Conservation (phyloP, 2,888 invertebrate genomes). For the Anthrax anthrax region DNA sequence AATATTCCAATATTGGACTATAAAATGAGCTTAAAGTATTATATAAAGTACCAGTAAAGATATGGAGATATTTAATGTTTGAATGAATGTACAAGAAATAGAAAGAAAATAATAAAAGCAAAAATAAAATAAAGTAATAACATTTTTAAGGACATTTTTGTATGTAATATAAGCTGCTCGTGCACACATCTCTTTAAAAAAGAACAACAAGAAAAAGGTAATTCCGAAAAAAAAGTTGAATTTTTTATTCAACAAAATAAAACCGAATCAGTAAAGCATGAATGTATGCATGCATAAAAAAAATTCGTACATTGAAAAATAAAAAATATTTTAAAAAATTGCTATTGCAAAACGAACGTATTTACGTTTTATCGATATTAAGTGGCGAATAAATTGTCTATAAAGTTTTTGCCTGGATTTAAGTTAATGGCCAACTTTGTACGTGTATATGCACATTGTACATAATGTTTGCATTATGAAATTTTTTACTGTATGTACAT, state of each 20-base stretch:
- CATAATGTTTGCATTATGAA: too few species aligned
- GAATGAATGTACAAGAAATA: background rate
- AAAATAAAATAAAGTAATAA: too few species aligned
- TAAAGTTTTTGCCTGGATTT: constrained; percentile 17
- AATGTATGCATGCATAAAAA: too few species aligned
- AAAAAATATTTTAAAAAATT: background rate
- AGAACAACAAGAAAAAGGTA: background rate
- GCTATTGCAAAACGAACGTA: constrained; percentile 15
- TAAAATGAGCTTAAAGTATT: constrained; percentile 33
- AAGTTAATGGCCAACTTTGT: too few species aligned
- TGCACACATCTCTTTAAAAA: background rate
- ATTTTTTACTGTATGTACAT: too few species aligned
- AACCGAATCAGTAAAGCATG: too few species aligned
- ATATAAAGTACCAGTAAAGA: constrained; percentile 12
- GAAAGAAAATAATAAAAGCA: too few species aligned
- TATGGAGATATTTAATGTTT: background rate
- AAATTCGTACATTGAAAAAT: too few species aligned
- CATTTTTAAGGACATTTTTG: too few species aligned
- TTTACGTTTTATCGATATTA: constrained; percentile 21
- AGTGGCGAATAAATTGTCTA: constrained; percentile 31
- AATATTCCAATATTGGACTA: constrained; percentile 25
- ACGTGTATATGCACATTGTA: too few species aligned
- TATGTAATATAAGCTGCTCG: too few species aligned
- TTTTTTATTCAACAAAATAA: too few species aligned
- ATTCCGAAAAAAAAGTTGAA: background rate